Conservation (phyloP, 2,797 vertebrate genomes). For the Ceryle rudis region DNA sequence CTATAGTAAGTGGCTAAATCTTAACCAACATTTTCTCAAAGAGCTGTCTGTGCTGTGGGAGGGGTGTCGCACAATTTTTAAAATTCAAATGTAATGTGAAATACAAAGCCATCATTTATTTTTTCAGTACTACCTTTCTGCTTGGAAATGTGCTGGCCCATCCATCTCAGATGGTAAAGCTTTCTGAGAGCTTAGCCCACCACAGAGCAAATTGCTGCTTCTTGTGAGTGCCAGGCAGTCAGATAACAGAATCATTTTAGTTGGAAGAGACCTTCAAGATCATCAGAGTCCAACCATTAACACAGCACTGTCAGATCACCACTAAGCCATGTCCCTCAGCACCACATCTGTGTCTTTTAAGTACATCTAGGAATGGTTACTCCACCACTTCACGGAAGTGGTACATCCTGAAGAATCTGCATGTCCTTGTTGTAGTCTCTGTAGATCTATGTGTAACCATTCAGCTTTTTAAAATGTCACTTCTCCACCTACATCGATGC, state of each 20-base stretch:
- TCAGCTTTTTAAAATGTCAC: neutral
- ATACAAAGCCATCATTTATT: neutral
- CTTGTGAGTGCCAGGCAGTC: neutral
- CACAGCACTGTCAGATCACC: neutral
- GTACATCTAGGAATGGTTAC: neutral
- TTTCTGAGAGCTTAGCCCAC: neutral
- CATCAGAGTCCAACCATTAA: neutral
- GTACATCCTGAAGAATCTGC: no score
- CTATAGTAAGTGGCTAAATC: slow-evolving; percentile 88
- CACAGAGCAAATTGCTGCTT: neutral
- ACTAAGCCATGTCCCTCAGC: neutral
- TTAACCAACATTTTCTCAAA: neutral
- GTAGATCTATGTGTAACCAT: neutral
- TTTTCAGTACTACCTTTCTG: neutral
- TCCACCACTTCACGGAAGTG: neutral
- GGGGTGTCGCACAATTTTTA: neutral
- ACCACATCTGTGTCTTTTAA: neutral
- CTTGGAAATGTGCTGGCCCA: neutral
- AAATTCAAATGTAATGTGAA: neutral
- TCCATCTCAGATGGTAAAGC: neutral
- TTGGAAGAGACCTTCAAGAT: neutral
- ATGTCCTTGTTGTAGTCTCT: neutral
- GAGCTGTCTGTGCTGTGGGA: neutral
- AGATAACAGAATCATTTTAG: neutral
- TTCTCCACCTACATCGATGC: neutral